Percentiles rank a stretch among this genome's conserved stretches.
Evolutionary conservation across 2,888 invertebrate genomes (phyloP).

Genomic region (Argyresthia albistria): DNA sequence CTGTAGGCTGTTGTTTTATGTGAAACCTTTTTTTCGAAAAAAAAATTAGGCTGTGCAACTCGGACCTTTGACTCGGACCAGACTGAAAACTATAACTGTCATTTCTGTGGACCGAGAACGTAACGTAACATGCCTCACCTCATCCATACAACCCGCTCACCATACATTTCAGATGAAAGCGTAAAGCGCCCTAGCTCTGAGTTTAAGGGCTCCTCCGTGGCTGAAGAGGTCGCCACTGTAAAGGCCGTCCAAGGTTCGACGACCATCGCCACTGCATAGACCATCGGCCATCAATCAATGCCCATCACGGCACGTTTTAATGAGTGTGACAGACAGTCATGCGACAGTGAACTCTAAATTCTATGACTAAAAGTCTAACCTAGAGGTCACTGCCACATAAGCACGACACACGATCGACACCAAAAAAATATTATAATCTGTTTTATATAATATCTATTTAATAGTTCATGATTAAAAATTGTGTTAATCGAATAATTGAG

Average conservation of each 20-base stretch:
- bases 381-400: constrained; percentile 58
- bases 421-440: constrained; percentile 66
- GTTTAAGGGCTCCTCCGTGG: constrained; percentile 78
- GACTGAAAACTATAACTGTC: not conserved
- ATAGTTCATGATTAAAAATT: constrained; percentile 70
- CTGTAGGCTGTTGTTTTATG: too few species aligned
- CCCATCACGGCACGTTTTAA: constrained; percentile 43
- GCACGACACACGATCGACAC: constrained; percentile 64
- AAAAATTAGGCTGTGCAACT: not conserved
- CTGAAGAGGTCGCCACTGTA: constrained; percentile 53
- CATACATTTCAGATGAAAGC: constrained; percentile 78
- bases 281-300: constrained; percentile 35
- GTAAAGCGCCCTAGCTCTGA: constrained; percentile 91
- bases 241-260: constrained; percentile 61
- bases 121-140: constrained; percentile 20
- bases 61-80: not conserved
- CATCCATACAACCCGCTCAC: constrained; percentile 64
- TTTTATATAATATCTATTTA: constrained; percentile 62
- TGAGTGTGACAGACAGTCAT: constrained; percentile 56
- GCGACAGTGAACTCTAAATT: constrained; percentile 54
- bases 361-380: constrained; percentile 20
- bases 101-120: constrained; percentile 26
- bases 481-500: constrained; percentile 70
- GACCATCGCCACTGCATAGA: constrained; percentile 56
- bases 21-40: not conserved